Evolutionary conservation across 2,113 vertebrate genomes (phyloP).

Genomic region (Ranitomeya variabilis): DNA sequence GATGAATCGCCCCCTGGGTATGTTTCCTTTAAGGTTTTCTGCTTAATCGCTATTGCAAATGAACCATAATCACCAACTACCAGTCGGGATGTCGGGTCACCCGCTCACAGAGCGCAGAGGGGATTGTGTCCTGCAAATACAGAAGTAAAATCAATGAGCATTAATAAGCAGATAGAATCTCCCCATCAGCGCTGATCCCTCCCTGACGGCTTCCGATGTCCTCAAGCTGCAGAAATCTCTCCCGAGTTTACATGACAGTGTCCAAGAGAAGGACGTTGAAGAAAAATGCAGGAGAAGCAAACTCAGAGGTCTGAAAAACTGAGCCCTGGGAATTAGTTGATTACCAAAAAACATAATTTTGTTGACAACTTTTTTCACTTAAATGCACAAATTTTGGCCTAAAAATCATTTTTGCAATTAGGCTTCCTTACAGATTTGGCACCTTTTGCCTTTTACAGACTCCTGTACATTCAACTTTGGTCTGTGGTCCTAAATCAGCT

Average conservation of each 20-base stretch:
- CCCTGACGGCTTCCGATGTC: background rate
- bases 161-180: background rate
- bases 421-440: no score
- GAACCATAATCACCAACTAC: constrained; percentile 4
- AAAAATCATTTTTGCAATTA: no score
- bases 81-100: background rate
- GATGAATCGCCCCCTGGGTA: background rate
- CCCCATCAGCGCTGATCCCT: background rate
- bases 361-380: no score
- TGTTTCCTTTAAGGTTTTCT: background rate
- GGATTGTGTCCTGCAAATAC: background rate
- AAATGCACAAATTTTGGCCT: no score
- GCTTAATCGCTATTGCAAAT: constrained; percentile 13
- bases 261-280: background rate
- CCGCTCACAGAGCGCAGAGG: no score
- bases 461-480: no score
- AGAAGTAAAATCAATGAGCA: background rate
- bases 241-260: background rate
- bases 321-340: no score
- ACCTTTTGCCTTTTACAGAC: no score
- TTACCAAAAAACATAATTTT: no score
- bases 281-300: no score
- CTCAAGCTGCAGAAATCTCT: background rate
- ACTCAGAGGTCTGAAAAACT: no score
- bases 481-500: no score